Evolutionary conservation across 2,888 invertebrate species (phyloP), one percentile per base, ranked within the genome.

Genomic region (Napeogenes inachia): DNA sequence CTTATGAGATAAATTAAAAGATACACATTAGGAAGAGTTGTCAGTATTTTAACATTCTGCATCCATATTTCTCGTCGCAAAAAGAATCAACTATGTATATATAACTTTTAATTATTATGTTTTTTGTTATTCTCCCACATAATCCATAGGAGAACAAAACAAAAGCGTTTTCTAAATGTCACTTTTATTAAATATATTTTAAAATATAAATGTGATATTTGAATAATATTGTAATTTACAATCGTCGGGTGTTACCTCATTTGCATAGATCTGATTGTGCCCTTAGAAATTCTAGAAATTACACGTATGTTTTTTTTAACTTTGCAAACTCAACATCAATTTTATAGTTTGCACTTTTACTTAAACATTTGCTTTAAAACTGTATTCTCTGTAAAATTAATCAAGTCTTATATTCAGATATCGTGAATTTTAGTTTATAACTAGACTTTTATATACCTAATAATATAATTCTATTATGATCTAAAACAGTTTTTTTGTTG

Each of bases 191-290:
- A 42, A 42, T 42, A 42, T 42, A 42, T 30, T 50, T 50, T 50
- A 57, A 57, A 57, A 57, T 57, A 63, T 76, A 79, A 79, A 79
- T 75, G 77, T 75, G 74, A 70, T 75, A 80, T 81, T 80, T 81
- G 77, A 82, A 83, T 82, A 82, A 82, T 81, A 81, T 78, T 77
- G 76, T 80, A 74, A 80, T 82, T 81, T 79, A 73, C 72, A 77
- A 78, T 76, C 78, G 77, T 66, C 64, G 69, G 63, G 66, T 57
- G 65, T 62, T 57, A 64, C 45, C 64, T 47, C 60, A 82, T 83
- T 83, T 79, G 73, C 82, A 82, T 83, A 80, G 63, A 61, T 65
- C 70, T 68, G 68, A 69, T 66, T 70, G 69, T 71, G 71, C 72
- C 71, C 68, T 66, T 56, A 54, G 54, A 61, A 62, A 47, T 68